Evolutionary conservation across 2,113 vertebrate species (phyloP).

Genomic region (Semnornis frantzii): DNA sequence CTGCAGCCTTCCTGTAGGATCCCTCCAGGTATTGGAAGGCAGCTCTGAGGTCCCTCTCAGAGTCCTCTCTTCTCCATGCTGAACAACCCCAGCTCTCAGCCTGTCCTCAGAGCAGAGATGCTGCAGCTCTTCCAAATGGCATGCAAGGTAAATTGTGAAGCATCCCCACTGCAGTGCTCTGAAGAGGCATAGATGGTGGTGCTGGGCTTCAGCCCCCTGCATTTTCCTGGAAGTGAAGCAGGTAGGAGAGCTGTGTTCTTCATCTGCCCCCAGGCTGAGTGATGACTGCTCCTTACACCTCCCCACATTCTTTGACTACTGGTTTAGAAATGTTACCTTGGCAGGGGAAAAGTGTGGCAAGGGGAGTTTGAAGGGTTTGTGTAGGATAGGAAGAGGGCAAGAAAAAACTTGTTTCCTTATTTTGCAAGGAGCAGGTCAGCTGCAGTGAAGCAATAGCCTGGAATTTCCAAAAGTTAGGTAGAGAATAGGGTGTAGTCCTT

Average conservation of each 20-base stretch:
- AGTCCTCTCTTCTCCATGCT: too few relatives aligned
- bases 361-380: neutral
- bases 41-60: too few relatives aligned
- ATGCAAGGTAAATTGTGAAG: neutral
- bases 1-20: too few relatives aligned
- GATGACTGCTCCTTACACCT: neutral
- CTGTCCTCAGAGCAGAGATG: too few relatives aligned
- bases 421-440: neutral
- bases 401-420: neutral
- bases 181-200: neutral
- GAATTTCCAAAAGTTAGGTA: neutral
- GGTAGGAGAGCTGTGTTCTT: neutral
- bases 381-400: neutral
- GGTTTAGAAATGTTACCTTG: neutral
- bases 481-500: neutral
- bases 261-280: neutral
- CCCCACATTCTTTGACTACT: neutral
- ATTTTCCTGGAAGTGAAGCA: neutral
- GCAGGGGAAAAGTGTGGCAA: neutral
- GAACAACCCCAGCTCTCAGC: too few relatives aligned
- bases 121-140: neutral
- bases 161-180: neutral
- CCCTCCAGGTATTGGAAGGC: too few relatives aligned
- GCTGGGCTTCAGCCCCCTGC: neutral
- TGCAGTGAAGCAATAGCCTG: neutral